A percentile compares a stretch with the other conserved stretches of the same genome.
These are phyloP conservation scores for Saxidomus purpurata DNA, from an alignment of 1,140 invertebrate species.

Conservation along the genomic window DNA sequence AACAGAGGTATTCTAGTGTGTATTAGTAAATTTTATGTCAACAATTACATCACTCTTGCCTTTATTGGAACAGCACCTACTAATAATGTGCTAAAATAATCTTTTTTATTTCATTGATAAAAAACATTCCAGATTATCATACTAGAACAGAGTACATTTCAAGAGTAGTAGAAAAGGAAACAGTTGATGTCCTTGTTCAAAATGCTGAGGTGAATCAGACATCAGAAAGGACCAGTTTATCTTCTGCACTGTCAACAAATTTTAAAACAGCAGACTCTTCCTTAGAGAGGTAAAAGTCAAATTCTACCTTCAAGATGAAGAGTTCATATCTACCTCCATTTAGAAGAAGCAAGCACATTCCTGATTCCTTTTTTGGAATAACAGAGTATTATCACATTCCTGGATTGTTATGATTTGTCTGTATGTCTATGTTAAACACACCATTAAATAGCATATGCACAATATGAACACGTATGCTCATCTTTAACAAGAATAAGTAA, in stretches of 20 bases:
- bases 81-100: too few relatives aligned
- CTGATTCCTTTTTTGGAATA: neutral
- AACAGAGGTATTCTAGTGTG: neutral
- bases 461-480: neutral
- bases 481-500: slow-evolving; percentile 32
- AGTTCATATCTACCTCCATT: neutral
- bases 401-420: slow-evolving; percentile 20
- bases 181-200: too few relatives aligned
- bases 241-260: too few relatives aligned
- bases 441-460: neutral
- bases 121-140: too few relatives aligned
- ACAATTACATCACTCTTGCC: too few relatives aligned
- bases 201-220: too few relatives aligned
- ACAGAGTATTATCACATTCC: slow-evolving; percentile 18
- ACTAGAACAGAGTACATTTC: too few relatives aligned
- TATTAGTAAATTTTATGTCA: neutral
- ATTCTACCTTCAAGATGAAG: neutral
- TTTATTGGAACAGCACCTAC: too few relatives aligned
- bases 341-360: neutral
- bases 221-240: too few relatives aligned
- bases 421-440: neutral
- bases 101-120: too few relatives aligned
- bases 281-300: neutral
- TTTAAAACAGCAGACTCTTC: neutral
- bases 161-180: too few relatives aligned